These are phyloP conservation scores for Oreonectes daqikongensis DNA, from an alignment of 2,797 vertebrate species.

Conservation along the genomic window DNA sequence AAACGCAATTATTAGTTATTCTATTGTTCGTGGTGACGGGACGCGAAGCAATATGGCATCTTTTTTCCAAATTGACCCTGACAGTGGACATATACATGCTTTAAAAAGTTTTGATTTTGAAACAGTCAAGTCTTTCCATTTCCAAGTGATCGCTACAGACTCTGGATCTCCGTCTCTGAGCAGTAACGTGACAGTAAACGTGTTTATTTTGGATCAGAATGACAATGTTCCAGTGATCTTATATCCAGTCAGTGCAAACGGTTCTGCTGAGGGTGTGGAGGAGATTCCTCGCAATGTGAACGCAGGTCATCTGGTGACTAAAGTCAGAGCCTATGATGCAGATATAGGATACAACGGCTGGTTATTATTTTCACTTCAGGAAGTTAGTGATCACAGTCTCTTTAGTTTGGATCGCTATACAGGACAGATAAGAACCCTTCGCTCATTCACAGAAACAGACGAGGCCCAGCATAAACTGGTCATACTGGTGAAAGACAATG, in stretches of 20 bases:
- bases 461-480: slow-evolving; percentile 64
- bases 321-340: slow-evolving; percentile 62
- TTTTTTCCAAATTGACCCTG: slow-evolving; percentile 63
- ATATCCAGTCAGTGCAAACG: neutral
- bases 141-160: slow-evolving; percentile 75
- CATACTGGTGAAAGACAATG: slow-evolving; percentile 67
- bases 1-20: slow-evolving; percentile 70
- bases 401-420: slow-evolving; percentile 62
- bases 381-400: slow-evolving; percentile 64
- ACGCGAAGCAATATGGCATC: slow-evolving; percentile 44
- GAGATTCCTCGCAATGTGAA: slow-evolving; percentile 57
- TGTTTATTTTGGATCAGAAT: too few relatives aligned
- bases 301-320: slow-evolving; percentile 62
- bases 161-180: slow-evolving; percentile 46
- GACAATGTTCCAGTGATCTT: too few relatives aligned
- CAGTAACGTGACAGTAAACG: too few relatives aligned
- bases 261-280: slow-evolving; percentile 59
- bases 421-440: slow-evolving; percentile 66
- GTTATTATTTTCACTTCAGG: slow-evolving; percentile 64
- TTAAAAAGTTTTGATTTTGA: slow-evolving; percentile 77
- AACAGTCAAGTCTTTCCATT: slow-evolving; percentile 74
- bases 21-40: slow-evolving; percentile 47
- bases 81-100: slow-evolving; percentile 60
- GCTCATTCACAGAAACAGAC: slow-evolving; percentile 65
- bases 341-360: slow-evolving; percentile 70